Conservation (phyloP, 2,888 invertebrate genomes). For the Microctonus aethiopoides region DNA sequence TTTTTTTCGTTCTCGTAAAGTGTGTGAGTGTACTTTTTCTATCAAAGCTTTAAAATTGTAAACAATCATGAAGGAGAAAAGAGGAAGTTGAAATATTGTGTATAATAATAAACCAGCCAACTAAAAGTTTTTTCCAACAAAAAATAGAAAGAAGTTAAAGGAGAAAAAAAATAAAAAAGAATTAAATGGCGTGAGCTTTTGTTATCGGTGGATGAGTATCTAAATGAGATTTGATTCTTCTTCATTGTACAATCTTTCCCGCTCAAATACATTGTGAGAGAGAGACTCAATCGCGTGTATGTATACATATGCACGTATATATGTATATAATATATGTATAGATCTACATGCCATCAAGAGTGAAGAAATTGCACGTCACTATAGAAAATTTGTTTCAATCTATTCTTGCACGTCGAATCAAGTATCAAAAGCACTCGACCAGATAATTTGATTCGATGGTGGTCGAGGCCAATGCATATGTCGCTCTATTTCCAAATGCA, state of each 20-base stretch:
- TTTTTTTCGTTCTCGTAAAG: no score
- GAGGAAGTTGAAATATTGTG: not conserved
- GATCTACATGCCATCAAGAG: not conserved
- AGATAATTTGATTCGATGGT: constrained; percentile 24
- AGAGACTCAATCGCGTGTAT: not conserved
- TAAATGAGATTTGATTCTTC: constrained; percentile 59
- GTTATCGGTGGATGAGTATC: constrained; percentile 54
- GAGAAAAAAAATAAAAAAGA: not conserved
- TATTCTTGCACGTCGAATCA: constrained; percentile 30
- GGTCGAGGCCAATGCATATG: not conserved
- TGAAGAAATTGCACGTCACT: not conserved
- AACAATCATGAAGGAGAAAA: not conserved
- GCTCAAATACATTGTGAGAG: not conserved
- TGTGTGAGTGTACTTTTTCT: not conserved
- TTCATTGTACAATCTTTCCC: constrained; percentile 22
- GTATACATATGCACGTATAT: no score
- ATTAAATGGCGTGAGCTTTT: constrained; percentile 39
- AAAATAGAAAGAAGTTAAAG: not conserved
- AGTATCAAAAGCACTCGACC: not conserved
- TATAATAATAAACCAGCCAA: not conserved
- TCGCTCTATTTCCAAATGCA: constrained; percentile 3
- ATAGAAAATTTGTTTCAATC: constrained; percentile 12
- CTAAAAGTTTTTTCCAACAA: not conserved
- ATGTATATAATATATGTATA: no score
- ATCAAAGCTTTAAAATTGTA: not conserved